Evolutionary conservation across 2,888 invertebrate species (phyloP).

Genomic region (Ectemnius cavifrons): DNA sequence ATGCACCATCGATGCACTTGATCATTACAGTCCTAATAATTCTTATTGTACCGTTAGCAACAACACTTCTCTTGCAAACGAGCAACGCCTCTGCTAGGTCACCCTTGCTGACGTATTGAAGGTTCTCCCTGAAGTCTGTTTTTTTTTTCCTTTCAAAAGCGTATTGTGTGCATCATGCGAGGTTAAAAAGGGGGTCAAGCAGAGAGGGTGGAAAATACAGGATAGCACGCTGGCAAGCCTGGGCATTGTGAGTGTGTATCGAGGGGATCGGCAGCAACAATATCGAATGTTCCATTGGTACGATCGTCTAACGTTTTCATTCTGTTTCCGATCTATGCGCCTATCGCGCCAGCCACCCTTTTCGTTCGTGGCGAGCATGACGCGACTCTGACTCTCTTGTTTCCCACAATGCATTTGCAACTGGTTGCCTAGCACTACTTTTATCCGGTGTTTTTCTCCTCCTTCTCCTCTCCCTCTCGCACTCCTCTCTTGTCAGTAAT

Average conservation of each 20-base stretch:
- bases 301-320: constrained; percentile 57
- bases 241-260: constrained; percentile 39
- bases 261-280: constrained; percentile 59
- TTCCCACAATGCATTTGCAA: constrained; percentile 45
- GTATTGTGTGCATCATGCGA: background rate
- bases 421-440: constrained; percentile 42
- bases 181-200: constrained; percentile 32
- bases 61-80: no score
- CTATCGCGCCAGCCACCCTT: constrained; percentile 15
- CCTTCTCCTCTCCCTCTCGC: background rate
- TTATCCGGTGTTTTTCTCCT: background rate
- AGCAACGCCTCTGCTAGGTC: no score
- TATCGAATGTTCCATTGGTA: constrained; percentile 59
- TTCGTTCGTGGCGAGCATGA: background rate
- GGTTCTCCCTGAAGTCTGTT: no score
- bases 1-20: no score
- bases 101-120: no score
- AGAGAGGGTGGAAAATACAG: constrained; percentile 56
- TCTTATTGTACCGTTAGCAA: no score
- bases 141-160: no score
- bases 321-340: constrained; percentile 37
- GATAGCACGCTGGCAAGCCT: constrained; percentile 58
- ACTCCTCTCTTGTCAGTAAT: background rate
- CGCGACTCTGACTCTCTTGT: constrained; percentile 20
- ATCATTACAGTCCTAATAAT: no score